These are phyloP conservation scores for Heliangelus exortis DNA, from an alignment of 2,797 vertebrate species.

Conservation along the genomic window DNA sequence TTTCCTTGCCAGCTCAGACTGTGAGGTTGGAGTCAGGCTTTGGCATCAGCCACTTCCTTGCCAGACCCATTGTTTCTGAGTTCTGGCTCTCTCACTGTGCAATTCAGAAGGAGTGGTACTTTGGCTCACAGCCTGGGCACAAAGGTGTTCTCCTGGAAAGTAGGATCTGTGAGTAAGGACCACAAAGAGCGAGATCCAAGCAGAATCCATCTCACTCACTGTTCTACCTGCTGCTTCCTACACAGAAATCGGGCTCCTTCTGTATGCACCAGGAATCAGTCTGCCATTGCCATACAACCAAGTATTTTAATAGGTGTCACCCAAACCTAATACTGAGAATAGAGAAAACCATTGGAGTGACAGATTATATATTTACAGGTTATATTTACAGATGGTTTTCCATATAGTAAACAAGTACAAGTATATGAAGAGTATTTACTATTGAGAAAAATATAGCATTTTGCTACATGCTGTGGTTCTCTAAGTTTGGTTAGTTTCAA, in stretches of 20 bases:
- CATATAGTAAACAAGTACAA: not conserved
- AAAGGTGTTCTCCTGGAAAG: not conserved
- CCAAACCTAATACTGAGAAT: not conserved
- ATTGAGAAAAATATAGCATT: not conserved
- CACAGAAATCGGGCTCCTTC: not conserved
- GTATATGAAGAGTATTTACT: not conserved
- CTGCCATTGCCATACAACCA: not conserved
- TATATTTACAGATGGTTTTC: not conserved
- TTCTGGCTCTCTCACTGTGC: rapidly evolving
- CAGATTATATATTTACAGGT: no score
- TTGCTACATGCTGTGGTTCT: not conserved
- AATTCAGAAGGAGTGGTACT: not conserved
- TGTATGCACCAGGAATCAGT: not conserved
- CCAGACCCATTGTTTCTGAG: rapidly evolving
- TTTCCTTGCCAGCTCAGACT: not conserved
- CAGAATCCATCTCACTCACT: not conserved
- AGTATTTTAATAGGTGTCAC: not conserved
- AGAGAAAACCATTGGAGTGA: not conserved
- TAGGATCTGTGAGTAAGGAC: not conserved
- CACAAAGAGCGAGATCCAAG: not conserved
- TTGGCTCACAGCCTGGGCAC: not conserved
- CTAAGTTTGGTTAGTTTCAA: not conserved
- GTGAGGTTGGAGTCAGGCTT: not conserved
- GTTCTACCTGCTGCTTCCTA: not conserved
- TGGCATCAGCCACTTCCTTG: rapidly evolving